Conservation (phyloP, 2,888 invertebrate genomes). For the Molanna angustata region DNA sequence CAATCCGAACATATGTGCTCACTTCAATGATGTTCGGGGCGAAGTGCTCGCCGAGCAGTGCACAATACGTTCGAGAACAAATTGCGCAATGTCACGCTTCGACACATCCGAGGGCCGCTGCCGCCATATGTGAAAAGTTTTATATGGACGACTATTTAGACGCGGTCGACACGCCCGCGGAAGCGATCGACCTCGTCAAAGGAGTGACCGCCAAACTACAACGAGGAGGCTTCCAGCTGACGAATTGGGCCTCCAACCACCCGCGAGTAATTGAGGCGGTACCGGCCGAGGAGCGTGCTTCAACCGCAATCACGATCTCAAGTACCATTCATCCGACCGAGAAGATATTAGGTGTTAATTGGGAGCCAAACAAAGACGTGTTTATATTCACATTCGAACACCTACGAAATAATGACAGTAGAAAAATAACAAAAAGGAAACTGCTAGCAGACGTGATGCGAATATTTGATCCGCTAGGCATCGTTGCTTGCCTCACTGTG, state of each 20-base stretch:
- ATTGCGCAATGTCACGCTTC: background rate
- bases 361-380: background rate
- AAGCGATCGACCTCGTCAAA: conserved; percentile 27
- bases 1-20: conserved; percentile 31
- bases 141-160: conserved; percentile 34
- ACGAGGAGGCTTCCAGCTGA: background rate
- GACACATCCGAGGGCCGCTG: background rate
- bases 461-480: conserved; percentile 9
- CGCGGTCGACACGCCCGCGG: conserved; percentile 30
- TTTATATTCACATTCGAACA: background rate
- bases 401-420: background rate
- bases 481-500: conserved; percentile 1
- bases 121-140: background rate
- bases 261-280: background rate
- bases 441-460: conserved; percentile 1
- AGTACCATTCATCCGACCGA: background rate
- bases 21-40: conserved; percentile 35
- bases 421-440: background rate
- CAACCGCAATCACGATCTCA: background rate
- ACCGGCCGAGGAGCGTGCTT: background rate
- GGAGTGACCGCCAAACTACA: conserved; percentile 10
- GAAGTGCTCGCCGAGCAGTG: conserved; percentile 35
- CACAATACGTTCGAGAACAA: conserved; percentile 14
- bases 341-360: background rate
- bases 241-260: conserved; percentile 2